Conservation (phyloP, 1,140 invertebrate genomes). For the Drosophila melanogaster region Release_6_plus_ISO1_MT NC_004354.4:12997501-12998000, state of each 20-base stretch:
- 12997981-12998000: constrained; percentile 1
- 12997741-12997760: too few species aligned
- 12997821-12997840: constrained; percentile 5
- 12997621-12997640: not conserved
- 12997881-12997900: not conserved
- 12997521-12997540: constrained; percentile 6
- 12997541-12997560: constrained; percentile 4
- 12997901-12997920: too few species aligned
- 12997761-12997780: constrained; percentile 3
- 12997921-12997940: not conserved
- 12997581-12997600: not conserved
- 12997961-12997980: constrained; percentile 7
- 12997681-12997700: constrained; percentile 4
- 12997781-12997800: constrained; percentile 1
- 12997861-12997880: not conserved
- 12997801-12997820: constrained; percentile 14
- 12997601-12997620: constrained; percentile 1
- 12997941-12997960: constrained; percentile 4
- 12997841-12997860: constrained; percentile 2
- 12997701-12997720: not conserved
- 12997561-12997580: not conserved
- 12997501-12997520: not conserved
- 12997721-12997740: not conserved
- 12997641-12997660: constrained; percentile 6
- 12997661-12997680: constrained; percentile 13